Percentiles rank a stretch among this genome's conserved stretches.
These are phyloP conservation scores for Amphipoea lucens DNA, from an alignment of 2,888 invertebrate genomes.

Conservation along the genomic window DNA sequence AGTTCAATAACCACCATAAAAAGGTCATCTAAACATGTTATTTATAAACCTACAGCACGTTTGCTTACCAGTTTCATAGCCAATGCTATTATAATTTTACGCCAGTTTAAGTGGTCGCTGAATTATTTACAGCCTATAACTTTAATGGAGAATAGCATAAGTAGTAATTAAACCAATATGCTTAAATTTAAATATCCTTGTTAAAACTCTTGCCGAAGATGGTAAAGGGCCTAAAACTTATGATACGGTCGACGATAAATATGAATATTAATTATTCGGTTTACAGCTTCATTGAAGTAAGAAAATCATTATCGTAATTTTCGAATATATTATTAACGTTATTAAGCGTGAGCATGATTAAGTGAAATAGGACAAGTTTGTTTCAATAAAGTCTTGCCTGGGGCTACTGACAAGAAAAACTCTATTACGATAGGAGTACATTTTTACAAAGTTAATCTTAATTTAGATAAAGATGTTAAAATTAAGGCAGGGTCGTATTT, in stretches of 20 bases:
- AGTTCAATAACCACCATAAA: constrained; percentile 60
- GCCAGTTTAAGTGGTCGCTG: constrained; percentile 71
- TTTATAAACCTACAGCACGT: constrained; percentile 66
- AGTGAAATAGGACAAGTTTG: constrained; percentile 22
- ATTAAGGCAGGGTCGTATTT: no score
- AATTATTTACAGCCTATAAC: constrained; percentile 76
- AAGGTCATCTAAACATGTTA: constrained; percentile 60
- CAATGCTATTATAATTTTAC: constrained; percentile 72
- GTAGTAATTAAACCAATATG: constrained; percentile 69
- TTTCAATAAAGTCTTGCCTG: constrained; percentile 5
- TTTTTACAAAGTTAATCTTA: background rate
- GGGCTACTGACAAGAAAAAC: background rate
- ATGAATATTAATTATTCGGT: constrained; percentile 20
- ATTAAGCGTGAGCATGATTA: constrained; percentile 24
- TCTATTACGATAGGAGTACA: background rate
- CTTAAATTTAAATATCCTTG: constrained; percentile 51
- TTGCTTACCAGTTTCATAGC: constrained; percentile 67
- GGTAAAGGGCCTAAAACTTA: background rate
- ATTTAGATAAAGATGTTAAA: background rate
- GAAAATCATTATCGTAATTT: constrained; percentile 21
- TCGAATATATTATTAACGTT: constrained; percentile 8
- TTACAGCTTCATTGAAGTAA: constrained; percentile 27
- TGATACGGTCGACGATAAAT: background rate
- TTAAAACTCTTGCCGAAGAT: background rate
- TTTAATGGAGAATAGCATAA: constrained; percentile 70